Evolutionary conservation across 2,113 vertebrate genomes (phyloP).

Genomic region (Pholis gunnellus): DNA sequence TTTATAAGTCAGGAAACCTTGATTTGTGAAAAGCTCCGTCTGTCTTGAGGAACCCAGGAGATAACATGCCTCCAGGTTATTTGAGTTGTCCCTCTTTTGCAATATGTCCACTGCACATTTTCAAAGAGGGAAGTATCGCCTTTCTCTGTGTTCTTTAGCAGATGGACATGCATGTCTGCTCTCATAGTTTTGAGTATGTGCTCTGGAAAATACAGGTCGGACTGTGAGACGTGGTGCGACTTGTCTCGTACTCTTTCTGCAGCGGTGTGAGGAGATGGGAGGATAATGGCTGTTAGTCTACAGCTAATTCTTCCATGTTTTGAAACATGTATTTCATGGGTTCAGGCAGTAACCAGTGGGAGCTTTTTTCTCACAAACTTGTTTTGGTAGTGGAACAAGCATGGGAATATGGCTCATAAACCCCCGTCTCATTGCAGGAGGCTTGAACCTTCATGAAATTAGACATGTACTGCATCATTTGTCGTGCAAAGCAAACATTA

Average conservation of each 20-base stretch:
- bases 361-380: background rate
- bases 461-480: background rate
- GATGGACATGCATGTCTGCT: background rate
- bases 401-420: conserved; percentile 31
- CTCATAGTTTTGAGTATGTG: background rate
- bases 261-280: conserved; percentile 13
- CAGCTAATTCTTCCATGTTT: background rate
- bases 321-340: background rate
- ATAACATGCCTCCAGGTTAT: conserved; percentile 7
- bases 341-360: conserved; percentile 7
- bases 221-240: conserved; percentile 52
- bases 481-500: background rate
- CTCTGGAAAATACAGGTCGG: conserved; percentile 3
- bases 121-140: conserved; percentile 16
- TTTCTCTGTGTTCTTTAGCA: background rate
- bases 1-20: background rate
- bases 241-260: conserved; percentile 30
- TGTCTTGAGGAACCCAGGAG: background rate
- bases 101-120: background rate
- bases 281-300: background rate
- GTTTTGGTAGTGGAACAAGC: background rate
- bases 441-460: conserved; percentile 32
- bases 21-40: background rate
- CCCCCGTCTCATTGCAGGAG: background rate
- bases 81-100: conserved; percentile 3